Base-by-base conservation (phyloP, 2,888 invertebrate genomes). In the Callinectes sapidus region DNA sequence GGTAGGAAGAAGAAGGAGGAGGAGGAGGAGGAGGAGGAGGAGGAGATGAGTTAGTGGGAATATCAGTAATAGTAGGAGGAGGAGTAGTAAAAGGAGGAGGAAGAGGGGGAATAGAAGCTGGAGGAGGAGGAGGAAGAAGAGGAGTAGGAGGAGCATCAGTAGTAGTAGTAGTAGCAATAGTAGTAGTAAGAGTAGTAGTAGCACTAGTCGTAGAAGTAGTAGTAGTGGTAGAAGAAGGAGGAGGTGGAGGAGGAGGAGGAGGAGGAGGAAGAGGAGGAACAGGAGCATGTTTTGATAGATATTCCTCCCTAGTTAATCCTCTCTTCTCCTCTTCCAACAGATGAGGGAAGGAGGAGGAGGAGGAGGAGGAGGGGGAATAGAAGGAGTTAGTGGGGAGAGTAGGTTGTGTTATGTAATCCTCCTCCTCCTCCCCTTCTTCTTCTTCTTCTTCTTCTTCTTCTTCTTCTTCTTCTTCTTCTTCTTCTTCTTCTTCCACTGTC, bases 281-380 rank as follows among this genome's bases (percentile, higher is more conserved):
- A 71, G 8, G 89, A 42, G 71, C 71, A 39, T 71, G 71, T 28
- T 89, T 23, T 2, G 23, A 32, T 32, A 55, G 32, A 61, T 61
- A 61, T 55, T 88, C 88, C 55, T 89, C 89, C 32, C 71, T 66
- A 14, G 71, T 89, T n/a, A 66, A 10, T 35, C 71, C 66, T 89
- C 71, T 35, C 28, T 39, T 89, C 16, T 89, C 89, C n/a, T 71
- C 39, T 16, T 66, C 66, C 14, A 35, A n/a, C 16, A 89, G n/a
- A 0, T 32, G 39, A 13, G 89, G 89, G n/a, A 32, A 89, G 42
- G 71, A 39, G 71, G 35, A 89, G 8, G 39, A 23, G 23, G 5
- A n/a, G 81, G 23, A 35, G 35, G 35, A 35, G 81, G 81, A 5
- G 81, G 81, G 10, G 2, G 81, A 3, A 32, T 32, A 35, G 16